Evolutionary conservation across 2,113 vertebrate species (phyloP), one percentile per base, ranked within the genome.

Genomic region (Eidolon helvum): DNA sequence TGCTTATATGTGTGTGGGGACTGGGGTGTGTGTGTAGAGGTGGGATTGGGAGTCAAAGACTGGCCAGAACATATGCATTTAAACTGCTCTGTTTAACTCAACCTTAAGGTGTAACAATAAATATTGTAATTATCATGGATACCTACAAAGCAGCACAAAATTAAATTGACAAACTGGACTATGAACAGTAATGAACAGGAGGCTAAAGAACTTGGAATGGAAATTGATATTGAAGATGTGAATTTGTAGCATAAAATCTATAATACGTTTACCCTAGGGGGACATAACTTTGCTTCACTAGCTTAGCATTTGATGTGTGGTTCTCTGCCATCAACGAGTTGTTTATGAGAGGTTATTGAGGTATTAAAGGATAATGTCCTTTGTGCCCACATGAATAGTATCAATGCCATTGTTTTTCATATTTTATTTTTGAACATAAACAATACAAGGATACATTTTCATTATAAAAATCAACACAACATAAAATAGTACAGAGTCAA

Each of bases 111-210:
- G 61, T 7, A 75, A 24, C 63, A 55, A 57, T 94, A 82, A 92
- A 65, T 30, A 72, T 93, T 85, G 94, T 97, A 80, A 83, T 87
- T 21, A 91, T 14, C 63, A 21, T 61, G 15, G 82, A n/a, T 71
- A n/a, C 28, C 89, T 82, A 83, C 26, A 94, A 91, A 94, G 82
- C n/a, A 68, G 28, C 5, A 11, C 43, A 48, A 83, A 94, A 94
- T 97, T 94, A 93, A 96, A 78, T 74, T 83, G 96, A 83, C 63
- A 94, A 33, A 72, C 61, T 74, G 80, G 86, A 68, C 80, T 97
- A 45, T 93, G 84, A 95, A 63, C 63, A 79, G 22, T 86, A 90
- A 85, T 86, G 85, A 95, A 94, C 78, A 92, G 78, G 28, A 88
- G 28, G 35, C 28, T 68, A 85, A 90, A 68, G 53, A 65, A 87